These are phyloP conservation scores for Eubucco bourcierii DNA, from an alignment of 2,113 vertebrate genomes.

Conservation along the genomic window DNA sequence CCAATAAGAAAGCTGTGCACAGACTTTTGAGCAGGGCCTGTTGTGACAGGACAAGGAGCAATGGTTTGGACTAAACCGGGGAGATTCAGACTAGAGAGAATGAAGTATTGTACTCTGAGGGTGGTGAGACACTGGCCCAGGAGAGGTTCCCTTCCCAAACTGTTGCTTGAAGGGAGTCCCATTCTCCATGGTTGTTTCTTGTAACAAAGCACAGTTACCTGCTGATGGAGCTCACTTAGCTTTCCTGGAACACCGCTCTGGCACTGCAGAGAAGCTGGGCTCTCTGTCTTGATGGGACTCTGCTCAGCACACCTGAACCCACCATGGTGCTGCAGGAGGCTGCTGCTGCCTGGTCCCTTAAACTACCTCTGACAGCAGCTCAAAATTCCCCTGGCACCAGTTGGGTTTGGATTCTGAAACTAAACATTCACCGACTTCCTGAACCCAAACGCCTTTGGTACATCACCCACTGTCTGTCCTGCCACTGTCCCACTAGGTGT, in stretches of 20 bases:
- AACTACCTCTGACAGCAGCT: background rate
- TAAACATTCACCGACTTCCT: rapidly evolving
- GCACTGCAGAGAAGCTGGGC: background rate
- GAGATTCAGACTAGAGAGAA: background rate
- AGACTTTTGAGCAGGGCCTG: background rate
- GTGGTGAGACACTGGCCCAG: background rate
- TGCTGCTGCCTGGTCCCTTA: background rate
- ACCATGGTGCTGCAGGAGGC: rapidly evolving
- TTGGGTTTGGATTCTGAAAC: background rate
- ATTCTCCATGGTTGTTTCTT: rapidly evolving
- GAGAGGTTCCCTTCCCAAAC: background rate
- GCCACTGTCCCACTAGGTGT: rapidly evolving
- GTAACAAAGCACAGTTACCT: background rate
- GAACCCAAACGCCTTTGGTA: rapidly evolving
- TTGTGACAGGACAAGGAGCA: background rate
- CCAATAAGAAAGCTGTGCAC: background rate
- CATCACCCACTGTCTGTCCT: background rate
- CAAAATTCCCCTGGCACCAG: rapidly evolving
- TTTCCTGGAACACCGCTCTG: background rate
- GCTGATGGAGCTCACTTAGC: background rate
- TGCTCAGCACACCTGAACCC: background rate
- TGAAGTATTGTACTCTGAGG: background rate
- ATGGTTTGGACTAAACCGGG: background rate
- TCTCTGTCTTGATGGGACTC: rapidly evolving
- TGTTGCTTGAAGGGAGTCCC: background rate